Percentiles rank a stretch among this genome's conserved stretches.
phyloP scores from a whole-genome alignment of 92 coral and sea anemone genomes.

The Epizoanthus rinbou region DNA sequence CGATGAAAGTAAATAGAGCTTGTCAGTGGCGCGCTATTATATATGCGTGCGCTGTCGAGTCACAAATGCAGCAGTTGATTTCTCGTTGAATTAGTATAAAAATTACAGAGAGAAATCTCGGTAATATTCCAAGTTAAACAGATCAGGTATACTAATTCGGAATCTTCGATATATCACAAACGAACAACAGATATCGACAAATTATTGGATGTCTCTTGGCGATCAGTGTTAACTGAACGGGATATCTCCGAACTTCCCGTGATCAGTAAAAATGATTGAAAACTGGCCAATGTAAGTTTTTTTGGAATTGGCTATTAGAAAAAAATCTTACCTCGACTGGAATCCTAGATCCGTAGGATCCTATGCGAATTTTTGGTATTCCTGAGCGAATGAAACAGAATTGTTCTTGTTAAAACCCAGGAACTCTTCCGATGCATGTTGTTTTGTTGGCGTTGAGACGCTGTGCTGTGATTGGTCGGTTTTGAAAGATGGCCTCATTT shows the following conservation, averaged over 20 bases:
- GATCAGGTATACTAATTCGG: not conserved
- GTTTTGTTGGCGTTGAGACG: conserved; percentile 17
- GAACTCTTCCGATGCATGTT: not conserved
- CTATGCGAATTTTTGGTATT: not conserved
- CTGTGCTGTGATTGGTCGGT: conserved; percentile 23
- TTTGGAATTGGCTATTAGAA: too few relatives aligned
- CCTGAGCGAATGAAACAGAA: not conserved
- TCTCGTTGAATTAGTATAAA: too few relatives aligned
- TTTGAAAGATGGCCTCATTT: conserved; percentile 31
- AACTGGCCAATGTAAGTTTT: too few relatives aligned
- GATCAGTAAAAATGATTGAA: too few relatives aligned
- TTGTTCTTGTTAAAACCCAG: conserved; percentile 8
- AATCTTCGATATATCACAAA: not conserved
- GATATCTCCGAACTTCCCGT: too few relatives aligned
- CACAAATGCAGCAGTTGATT: too few relatives aligned
- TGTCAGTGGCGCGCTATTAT: too few relatives aligned
- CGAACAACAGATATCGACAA: not conserved
- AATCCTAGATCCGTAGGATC: not conserved
- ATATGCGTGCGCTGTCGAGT: too few relatives aligned
- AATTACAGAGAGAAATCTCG: not conserved
- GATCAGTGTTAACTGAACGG: not conserved
- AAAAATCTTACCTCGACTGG: not conserved
- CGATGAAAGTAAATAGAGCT: not conserved
- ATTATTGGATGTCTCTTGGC: not conserved
- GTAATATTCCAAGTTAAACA: not conserved